Base-by-base conservation (phyloP, 1,140 invertebrate genomes). In the Tenebrio molitor region DNA sequence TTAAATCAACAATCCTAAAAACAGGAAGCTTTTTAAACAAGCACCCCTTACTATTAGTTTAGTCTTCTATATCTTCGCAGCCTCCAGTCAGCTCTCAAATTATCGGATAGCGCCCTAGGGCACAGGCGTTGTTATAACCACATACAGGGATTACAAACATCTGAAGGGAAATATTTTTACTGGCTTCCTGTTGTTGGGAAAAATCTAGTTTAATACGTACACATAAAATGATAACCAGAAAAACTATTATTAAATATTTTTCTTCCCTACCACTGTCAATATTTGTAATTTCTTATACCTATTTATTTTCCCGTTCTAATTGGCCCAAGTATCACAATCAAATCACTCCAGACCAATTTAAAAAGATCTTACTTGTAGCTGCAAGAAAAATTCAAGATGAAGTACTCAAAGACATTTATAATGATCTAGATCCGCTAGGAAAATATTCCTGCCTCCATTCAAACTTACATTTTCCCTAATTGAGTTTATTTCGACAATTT, bases 141-240 rank as follows among this genome's bases (percentile, higher is more conserved):
- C 50, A 58, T 23, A 15, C 50, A 29, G 50, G 50, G 50, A 29
- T 58, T 58, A 58, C 50, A 58, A 50, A 58, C 50, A 33, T 58
- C 50, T 33, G 23, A 58, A 58, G 21, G 23, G 23, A 58, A 58
- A 58, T 58, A 58, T 58, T 58, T 58, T 58, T 58, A 58, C 23
- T 6, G 21, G 15, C 12, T 58, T 58, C 50, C 50, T 29, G 8
- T 17, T 3, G 12, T n/a, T 21, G 17, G 14, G 44, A n/a, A 46
- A 46, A 46, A 15, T 6, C 44, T 50, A n/a, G n/a, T n/a, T n/a
- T n/a, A n/a, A n/a, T n/a, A n/a, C n/a, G n/a, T n/a, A n/a, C n/a
- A n/a, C n/a, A n/a, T n/a, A n/a, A n/a, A n/a, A n/a, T n/a, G n/a
- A n/a, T n/a, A n/a, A n/a, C n/a, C n/a, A n/a, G n/a, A n/a, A n/a